phyloP scores from a whole-genome alignment of 2,113 vertebrate genomes.

The Telmatochromis bifrenatus region DNA sequence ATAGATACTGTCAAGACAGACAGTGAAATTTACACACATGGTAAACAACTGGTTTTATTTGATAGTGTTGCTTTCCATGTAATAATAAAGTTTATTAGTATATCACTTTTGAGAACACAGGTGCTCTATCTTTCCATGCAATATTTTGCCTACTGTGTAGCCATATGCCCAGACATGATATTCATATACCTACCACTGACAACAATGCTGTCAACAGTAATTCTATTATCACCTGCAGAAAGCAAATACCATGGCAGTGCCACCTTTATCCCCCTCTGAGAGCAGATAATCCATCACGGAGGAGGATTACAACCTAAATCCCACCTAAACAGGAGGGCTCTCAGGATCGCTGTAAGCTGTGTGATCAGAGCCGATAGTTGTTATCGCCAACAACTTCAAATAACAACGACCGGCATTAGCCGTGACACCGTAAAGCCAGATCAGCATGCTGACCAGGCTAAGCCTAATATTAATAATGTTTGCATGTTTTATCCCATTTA shows the following conservation, averaged over 20 bases:
- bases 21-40: background rate
- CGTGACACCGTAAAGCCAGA: background rate
- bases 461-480: background rate
- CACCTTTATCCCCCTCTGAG: slow-evolving; percentile 8
- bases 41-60: background rate
- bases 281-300: slow-evolving; percentile 41
- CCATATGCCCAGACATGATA: background rate
- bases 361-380: background rate
- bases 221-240: slow-evolving; percentile 53
- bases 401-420: background rate
- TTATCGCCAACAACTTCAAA: background rate
- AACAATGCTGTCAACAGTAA: slow-evolving; percentile 43
- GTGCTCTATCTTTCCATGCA: background rate
- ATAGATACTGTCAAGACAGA: background rate
- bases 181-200: slow-evolving; percentile 13
- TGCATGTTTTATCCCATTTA: background rate
- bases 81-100: background rate
- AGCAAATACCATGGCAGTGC: slow-evolving; percentile 10
- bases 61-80: background rate
- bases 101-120: background rate
- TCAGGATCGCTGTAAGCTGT: background rate
- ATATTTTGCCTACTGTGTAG: background rate
- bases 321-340: slow-evolving; percentile 28
- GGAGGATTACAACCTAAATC: slow-evolving; percentile 57
- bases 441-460: background rate